Percentiles rank a stretch among this genome's conserved stretches.
phyloP scores from a whole-genome alignment of 2,888 invertebrate genomes.

The Nomada fabriciana region DNA sequence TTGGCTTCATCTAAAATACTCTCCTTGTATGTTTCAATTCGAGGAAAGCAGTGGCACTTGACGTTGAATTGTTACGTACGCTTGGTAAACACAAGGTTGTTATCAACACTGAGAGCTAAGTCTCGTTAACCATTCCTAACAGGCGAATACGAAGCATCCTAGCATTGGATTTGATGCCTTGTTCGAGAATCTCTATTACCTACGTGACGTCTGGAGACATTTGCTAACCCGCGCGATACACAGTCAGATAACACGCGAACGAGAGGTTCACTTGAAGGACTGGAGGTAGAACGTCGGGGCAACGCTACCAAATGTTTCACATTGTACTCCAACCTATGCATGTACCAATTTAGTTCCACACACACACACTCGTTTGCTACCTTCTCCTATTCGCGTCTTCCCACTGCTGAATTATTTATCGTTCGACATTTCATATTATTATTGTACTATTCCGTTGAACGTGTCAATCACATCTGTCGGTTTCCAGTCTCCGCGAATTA shows the following conservation, averaged over 20 bases:
- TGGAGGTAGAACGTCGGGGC: conserved; percentile 48
- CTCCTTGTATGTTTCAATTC: not conserved
- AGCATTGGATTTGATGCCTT: conserved; percentile 69
- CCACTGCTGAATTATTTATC: conserved; percentile 15
- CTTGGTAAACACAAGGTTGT: conserved; percentile 68
- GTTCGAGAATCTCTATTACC: conserved; percentile 61
- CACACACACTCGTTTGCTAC: conserved; percentile 7
- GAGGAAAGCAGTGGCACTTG: conserved; percentile 34
- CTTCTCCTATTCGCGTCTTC: conserved; percentile 15
- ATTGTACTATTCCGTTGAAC: not conserved
- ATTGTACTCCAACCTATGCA: conserved; percentile 40
- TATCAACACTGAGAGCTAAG: conserved; percentile 67
- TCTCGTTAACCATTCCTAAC: conserved; percentile 72
- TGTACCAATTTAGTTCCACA: conserved; percentile 36
- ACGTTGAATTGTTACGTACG: conserved; percentile 63
- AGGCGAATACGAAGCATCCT: conserved; percentile 66
- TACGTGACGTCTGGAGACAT: conserved; percentile 71
- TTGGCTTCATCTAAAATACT: not conserved
- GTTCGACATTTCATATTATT: conserved; percentile 31
- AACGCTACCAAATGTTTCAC: conserved; percentile 62
- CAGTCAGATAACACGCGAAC: conserved; percentile 67
- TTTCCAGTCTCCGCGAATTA: too few relatives aligned
- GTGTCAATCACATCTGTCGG: not conserved
- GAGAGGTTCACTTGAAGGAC: conserved; percentile 53
- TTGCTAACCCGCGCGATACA: conserved; percentile 69